Evolutionary conservation across 1,140 invertebrate species (phyloP), one percentile per base, ranked within the genome.

Genomic region (Penaeus japonicus): DNA sequence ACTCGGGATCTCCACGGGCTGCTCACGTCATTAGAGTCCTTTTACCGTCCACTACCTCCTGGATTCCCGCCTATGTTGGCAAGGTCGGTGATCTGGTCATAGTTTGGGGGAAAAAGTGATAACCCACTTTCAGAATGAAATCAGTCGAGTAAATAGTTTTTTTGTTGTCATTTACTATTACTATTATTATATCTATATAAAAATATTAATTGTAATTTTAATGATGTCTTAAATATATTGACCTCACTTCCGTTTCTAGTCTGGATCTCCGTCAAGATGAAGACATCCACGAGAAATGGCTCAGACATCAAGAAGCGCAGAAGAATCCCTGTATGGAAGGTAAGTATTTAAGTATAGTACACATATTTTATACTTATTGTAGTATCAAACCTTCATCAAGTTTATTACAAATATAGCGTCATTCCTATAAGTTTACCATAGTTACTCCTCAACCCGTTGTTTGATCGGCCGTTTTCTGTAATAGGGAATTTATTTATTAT

Each of bases 1-100:
- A 88, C 86, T 2, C 22, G 79, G 35, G 86, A 88, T 59, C 53
- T 88, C n/a, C 86, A 88, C 39, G 35, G 70, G 39, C 35, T 88
- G 32, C 27, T 82, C 22, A 88, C 86, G 20, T 83, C 65, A 20
- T 18, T 88, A 20, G 79, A 88, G 35, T 53, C 65, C 24, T 62
- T 77, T 81, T 39, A 57, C 47, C 32, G 86, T 20, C 80, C 80
- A 0, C 80, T 88, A 2, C 86, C 86, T 17, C 62, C 86, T 7
- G 86, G 86, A 22, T 32, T 88, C 27, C 27, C 86, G 22, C 80
- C 86, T 4, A 65, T 88, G 30, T 10, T 83, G n/a, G 80, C 70
- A 24, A 75, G 86, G 86, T 87, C 62, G 53, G 55, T 24, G 17
- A n/a, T 22, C 35, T 32, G 4, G 35, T 1, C 35, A 18, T 18